These are phyloP conservation scores for Tetragnatha montana DNA, from an alignment of 2,888 invertebrate species.

Conservation along the genomic window DNA sequence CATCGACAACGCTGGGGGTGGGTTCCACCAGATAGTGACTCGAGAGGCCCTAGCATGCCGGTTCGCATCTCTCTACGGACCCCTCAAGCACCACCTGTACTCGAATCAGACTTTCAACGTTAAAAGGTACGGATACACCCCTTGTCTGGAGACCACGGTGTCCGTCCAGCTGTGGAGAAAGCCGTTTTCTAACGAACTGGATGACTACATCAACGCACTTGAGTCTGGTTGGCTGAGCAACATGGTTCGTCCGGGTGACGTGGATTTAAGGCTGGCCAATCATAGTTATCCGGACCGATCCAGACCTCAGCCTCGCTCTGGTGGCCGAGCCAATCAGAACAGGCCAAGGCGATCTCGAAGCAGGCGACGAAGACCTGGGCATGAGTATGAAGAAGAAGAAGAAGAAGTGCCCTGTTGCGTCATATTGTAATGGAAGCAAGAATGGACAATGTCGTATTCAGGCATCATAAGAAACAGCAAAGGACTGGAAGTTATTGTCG, in stretches of 20 bases:
- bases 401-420: background rate
- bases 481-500: too few relatives aligned
- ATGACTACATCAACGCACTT: too few relatives aligned
- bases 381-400: background rate
- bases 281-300: too few relatives aligned
- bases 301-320: too few relatives aligned
- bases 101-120: background rate
- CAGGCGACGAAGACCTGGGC: background rate
- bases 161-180: constrained; percentile 21
- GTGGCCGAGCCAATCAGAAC: too few relatives aligned
- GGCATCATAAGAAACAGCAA: too few relatives aligned
- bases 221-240: too few relatives aligned
- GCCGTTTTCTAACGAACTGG: background rate
- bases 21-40: constrained; percentile 10
- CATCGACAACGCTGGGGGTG: constrained; percentile 47
- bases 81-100: background rate
- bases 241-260: too few relatives aligned
- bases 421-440: background rate
- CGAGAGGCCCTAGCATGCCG: background rate
- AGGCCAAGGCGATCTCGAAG: too few relatives aligned
- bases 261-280: too few relatives aligned
- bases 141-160: constrained; percentile 4
- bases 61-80: background rate
- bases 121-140: background rate
- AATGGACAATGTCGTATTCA: background rate